A percentile compares a stretch with the other conserved stretches of the same genome.
These are phyloP conservation scores for Nannoperca australis DNA, from an alignment of 2,797 vertebrate species.

Conservation along the genomic window DNA sequence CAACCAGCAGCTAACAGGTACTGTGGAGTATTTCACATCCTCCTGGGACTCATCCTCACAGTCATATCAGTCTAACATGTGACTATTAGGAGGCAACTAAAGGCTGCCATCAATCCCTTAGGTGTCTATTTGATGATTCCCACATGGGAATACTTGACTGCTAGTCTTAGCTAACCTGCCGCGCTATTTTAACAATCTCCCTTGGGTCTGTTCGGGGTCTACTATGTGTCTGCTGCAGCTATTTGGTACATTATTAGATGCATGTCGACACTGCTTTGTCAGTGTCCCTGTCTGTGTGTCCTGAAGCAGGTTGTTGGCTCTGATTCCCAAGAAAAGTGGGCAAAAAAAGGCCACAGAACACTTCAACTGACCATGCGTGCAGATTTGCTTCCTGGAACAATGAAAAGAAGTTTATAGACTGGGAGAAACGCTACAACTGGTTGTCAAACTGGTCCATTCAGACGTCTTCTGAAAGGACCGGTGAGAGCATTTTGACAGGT, in stretches of 20 bases:
- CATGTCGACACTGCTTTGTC: slow-evolving; percentile 40
- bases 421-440: slow-evolving; percentile 6
- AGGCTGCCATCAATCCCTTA: slow-evolving; percentile 75
- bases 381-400: slow-evolving; percentile 44
- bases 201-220: slow-evolving; percentile 66
- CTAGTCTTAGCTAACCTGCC: slow-evolving; percentile 72
- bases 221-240: slow-evolving; percentile 63
- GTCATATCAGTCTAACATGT: slow-evolving; percentile 68
- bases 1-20: slow-evolving; percentile 62
- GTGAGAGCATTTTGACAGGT: slow-evolving; percentile 25
- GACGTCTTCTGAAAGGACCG: slow-evolving; percentile 3
- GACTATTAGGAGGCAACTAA: slow-evolving; percentile 73
- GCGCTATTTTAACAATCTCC: slow-evolving; percentile 79
- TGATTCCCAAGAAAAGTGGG: background rate
- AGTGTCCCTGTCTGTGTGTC: slow-evolving; percentile 14
- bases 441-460: slow-evolving; percentile 32
- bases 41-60: slow-evolving; percentile 71
- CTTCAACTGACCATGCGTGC: slow-evolving; percentile 15
- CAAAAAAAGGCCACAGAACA: slow-evolving; percentile 2
- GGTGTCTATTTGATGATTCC: slow-evolving; percentile 76
- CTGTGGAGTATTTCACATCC: slow-evolving; percentile 65
- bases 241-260: slow-evolving; percentile 49
- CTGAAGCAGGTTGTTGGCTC: slow-evolving; percentile 25
- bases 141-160: slow-evolving; percentile 70
- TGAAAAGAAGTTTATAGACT: slow-evolving; percentile 26